phyloP scores from a whole-genome alignment of 2,113 vertebrate species.

The Tylochromis polylepis region DNA sequence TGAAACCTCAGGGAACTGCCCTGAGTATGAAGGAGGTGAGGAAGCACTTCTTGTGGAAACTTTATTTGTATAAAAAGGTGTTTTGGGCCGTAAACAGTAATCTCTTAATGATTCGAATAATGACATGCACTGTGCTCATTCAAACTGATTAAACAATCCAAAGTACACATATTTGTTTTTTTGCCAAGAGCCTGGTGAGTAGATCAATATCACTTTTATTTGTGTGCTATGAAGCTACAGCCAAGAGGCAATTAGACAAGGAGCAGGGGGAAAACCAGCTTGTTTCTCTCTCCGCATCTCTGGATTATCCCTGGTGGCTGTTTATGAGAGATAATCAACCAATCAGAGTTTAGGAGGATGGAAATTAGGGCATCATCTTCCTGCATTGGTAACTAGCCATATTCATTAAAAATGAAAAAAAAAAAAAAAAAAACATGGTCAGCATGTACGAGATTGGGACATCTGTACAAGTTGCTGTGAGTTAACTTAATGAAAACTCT shows the following conservation, averaged over 20 bases:
- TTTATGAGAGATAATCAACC: background rate
- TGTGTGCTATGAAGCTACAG: background rate
- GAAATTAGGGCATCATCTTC: background rate
- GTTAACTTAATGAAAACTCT: background rate
- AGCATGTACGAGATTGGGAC: background rate
- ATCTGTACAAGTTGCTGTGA: background rate
- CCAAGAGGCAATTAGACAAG: background rate
- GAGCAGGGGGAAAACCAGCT: background rate
- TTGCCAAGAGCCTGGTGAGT: background rate
- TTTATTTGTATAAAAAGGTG: background rate
- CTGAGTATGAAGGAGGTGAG: conserved; percentile 91
- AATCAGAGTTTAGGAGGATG: background rate
- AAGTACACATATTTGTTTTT: background rate
- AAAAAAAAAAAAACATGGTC: background rate
- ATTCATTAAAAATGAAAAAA: background rate
- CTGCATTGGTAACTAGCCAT: background rate
- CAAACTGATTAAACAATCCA: background rate
- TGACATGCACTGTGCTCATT: background rate
- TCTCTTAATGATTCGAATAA: background rate
- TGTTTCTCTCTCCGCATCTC: background rate
- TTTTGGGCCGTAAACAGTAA: background rate
- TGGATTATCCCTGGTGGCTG: background rate
- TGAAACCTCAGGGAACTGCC: conserved; percentile 92
- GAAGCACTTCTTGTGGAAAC: background rate
- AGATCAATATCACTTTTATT: background rate